These are phyloP conservation scores for Panurus biarmicus DNA, from an alignment of 2,113 vertebrate genomes.

Conservation along the genomic window DNA sequence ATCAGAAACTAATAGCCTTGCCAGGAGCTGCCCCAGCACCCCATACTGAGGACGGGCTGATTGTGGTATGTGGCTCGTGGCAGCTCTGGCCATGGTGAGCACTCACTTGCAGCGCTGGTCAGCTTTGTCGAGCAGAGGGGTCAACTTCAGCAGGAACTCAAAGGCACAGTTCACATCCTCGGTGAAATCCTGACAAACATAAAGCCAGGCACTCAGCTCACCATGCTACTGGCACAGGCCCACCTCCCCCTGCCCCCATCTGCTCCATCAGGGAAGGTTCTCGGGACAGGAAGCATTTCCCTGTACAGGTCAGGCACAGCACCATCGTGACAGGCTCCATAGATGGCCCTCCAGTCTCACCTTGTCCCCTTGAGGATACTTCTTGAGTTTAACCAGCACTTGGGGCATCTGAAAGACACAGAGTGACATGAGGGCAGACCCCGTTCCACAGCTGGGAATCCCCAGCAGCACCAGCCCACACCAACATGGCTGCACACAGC, in stretches of 20 bases:
- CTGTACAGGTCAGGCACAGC: fast-evolving
- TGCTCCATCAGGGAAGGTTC: fast-evolving
- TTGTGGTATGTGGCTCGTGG: fast-evolving
- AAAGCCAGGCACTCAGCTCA: not conserved
- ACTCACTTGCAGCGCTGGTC: conserved; percentile 96
- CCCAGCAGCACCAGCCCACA: not conserved
- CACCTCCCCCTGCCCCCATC: not conserved
- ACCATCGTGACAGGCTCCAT: fast-evolving
- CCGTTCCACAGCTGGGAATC: not conserved
- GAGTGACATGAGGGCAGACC: not conserved
- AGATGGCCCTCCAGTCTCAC: conserved; percentile 42
- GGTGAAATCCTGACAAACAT: conserved; percentile 81
- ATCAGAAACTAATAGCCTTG: not conserved
- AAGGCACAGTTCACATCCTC: conserved; percentile 93
- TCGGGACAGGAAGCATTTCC: not conserved
- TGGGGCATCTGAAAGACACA: conserved; percentile 83
- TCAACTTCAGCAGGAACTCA: conserved; percentile 90
- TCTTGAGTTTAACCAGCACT: conserved; percentile 91
- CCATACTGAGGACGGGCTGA: fast-evolving
- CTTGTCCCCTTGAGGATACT: conserved; percentile 88
- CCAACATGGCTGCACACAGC: not conserved
- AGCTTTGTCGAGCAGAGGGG: conserved; percentile 91
- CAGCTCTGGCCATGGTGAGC: fast-evolving
- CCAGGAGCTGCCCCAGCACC: not conserved
- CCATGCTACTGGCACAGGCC: not conserved